These are phyloP conservation scores for Deilephila elpenor DNA, from an alignment of 2,888 invertebrate species.

Conservation along the genomic window DNA sequence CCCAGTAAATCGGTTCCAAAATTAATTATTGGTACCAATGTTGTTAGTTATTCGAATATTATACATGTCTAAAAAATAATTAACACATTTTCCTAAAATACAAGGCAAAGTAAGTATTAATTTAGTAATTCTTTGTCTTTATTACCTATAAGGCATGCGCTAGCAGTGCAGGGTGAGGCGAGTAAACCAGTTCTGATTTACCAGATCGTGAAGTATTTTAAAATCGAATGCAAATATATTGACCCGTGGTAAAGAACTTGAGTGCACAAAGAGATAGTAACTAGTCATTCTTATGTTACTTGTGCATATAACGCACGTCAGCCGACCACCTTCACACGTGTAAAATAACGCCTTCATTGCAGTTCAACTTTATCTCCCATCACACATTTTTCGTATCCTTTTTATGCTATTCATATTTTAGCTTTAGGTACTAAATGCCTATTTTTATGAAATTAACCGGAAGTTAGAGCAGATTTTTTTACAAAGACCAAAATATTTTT, in stretches of 20 bases:
- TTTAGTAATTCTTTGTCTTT: conserved; percentile 57
- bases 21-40: too few relatives aligned
- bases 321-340: neutral
- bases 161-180: conserved; percentile 60
- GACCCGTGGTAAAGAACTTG: conserved; percentile 73
- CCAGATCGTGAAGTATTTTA: conserved; percentile 80
- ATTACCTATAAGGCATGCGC: conserved; percentile 54
- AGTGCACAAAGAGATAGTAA: conserved; percentile 63
- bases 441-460: too few relatives aligned
- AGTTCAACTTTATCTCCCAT: neutral
- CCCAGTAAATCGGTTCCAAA: too few relatives aligned
- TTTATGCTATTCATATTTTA: neutral
- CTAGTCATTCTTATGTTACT: conserved; percentile 33
- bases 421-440: too few relatives aligned
- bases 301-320: neutral
- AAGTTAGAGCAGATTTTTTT: too few relatives aligned
- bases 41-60: too few relatives aligned
- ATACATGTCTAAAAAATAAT: neutral
- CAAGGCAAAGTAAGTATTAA: conserved; percentile 23
- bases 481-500: too few relatives aligned
- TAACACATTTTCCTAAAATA: neutral
- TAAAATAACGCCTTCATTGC: neutral
- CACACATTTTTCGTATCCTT: neutral
- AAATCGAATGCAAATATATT: conserved; percentile 77
- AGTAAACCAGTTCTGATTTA: conserved; percentile 80